Evolutionary conservation across 2,888 invertebrate genomes (phyloP).

Genomic region (Sphecodes monilicornis): DNA sequence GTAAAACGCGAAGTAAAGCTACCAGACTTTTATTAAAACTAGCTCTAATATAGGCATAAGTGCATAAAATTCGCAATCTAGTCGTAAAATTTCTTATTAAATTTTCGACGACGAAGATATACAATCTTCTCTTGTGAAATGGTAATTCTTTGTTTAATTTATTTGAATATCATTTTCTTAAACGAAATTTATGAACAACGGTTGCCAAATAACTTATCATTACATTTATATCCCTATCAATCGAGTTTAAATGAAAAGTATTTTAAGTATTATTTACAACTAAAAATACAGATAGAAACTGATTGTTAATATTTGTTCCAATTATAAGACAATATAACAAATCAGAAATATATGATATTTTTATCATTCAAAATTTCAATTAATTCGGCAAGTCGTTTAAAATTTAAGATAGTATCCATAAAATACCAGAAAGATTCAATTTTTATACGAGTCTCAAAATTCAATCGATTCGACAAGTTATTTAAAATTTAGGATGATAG

Average conservation of each 20-base stretch:
- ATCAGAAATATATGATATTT: too few species aligned
- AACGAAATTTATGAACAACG: neutral
- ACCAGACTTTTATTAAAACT: constrained; percentile 3
- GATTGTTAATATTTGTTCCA: neutral
- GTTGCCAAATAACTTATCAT: too few species aligned
- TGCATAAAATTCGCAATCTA: neutral
- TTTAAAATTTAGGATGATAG: neutral
- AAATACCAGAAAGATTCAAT: too few species aligned
- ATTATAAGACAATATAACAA: neutral
- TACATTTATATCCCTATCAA: too few species aligned
- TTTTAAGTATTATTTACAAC: too few species aligned
- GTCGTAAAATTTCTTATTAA: neutral
- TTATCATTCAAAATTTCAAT: too few species aligned
- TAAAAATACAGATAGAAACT: too few species aligned
- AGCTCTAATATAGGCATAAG: neutral
- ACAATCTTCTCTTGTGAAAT: neutral
- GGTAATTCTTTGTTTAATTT: neutral
- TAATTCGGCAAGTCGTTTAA: too few species aligned
- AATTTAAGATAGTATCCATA: too few species aligned
- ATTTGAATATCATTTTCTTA: neutral
- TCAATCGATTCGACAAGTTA: neutral
- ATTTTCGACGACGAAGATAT: neutral
- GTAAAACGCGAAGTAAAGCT: neutral
- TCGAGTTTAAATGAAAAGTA: too few species aligned
- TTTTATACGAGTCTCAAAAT: too few species aligned